phyloP scores from a whole-genome alignment of 1,140 invertebrate species.

The Hyles euphorbiae region DNA sequence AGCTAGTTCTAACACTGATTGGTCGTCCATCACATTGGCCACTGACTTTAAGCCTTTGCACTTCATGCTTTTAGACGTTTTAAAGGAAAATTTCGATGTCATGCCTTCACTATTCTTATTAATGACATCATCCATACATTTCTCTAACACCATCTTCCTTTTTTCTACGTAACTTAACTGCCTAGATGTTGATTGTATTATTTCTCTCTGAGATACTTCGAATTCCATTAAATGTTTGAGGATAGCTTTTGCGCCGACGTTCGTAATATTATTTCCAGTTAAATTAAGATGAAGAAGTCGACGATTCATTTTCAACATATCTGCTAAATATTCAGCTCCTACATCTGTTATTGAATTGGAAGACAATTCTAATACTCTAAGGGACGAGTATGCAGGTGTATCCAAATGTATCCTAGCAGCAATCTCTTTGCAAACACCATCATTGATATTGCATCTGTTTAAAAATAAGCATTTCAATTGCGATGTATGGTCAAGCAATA shows the following conservation, averaged over 20 bases:
- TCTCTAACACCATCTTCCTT: constrained; percentile 19
- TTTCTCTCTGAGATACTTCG: constrained; percentile 23
- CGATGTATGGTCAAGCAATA: constrained; percentile 28
- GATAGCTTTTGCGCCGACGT: constrained; percentile 30
- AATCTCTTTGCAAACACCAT: constrained; percentile 27
- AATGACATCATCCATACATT: constrained; percentile 20
- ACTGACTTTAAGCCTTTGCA: background rate
- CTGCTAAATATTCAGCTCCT: constrained; percentile 26
- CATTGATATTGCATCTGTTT: constrained; percentile 31
- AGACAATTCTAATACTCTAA: constrained; percentile 31
- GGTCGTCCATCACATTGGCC: background rate
- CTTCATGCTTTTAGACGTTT: background rate
- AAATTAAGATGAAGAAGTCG: constrained; percentile 34
- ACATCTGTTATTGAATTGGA: constrained; percentile 34
- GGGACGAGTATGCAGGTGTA: constrained; percentile 13
- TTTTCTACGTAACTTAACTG: constrained; percentile 17
- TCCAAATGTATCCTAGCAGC: constrained; percentile 21
- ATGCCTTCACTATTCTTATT: constrained; percentile 11
- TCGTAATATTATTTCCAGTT: constrained; percentile 36
- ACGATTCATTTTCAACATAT: constrained; percentile 32
- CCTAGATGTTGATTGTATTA: constrained; percentile 9
- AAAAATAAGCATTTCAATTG: constrained; percentile 35
- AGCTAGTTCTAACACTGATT: constrained; percentile 14
- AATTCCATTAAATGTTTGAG: constrained; percentile 26
- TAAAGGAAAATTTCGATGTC: background rate